These are phyloP conservation scores for Hydraecia micacea DNA, from an alignment of 2,888 invertebrate species.

Conservation along the genomic window DNA sequence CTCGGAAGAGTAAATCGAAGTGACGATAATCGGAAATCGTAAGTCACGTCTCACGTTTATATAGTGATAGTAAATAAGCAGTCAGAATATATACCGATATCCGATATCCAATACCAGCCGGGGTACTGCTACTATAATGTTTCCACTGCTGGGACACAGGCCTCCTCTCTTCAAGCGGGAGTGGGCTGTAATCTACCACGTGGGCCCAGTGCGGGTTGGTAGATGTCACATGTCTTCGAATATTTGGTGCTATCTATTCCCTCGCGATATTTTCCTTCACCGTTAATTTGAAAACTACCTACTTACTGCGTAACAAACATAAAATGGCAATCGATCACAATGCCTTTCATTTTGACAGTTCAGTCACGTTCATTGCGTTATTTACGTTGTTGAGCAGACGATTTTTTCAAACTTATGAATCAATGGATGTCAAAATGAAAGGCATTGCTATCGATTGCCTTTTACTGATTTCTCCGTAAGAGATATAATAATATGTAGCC, in stretches of 20 bases:
- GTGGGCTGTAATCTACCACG: neutral
- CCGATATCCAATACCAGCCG: neutral
- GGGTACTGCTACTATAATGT: neutral
- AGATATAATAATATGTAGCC: neutral
- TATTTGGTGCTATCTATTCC: neutral
- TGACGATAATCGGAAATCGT: constrained; percentile 36
- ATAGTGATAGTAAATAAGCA: constrained; percentile 10
- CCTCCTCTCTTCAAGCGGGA: neutral
- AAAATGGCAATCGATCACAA: neutral
- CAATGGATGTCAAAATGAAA: neutral
- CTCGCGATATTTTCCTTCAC: neutral
- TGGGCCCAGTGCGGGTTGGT: neutral
- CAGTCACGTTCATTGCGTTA: neutral
- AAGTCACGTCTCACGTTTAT: constrained; percentile 22
- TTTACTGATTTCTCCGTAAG: neutral
- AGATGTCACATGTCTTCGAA: neutral
- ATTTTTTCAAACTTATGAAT: neutral
- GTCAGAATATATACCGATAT: neutral
- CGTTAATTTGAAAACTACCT: neutral
- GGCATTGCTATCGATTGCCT: neutral
- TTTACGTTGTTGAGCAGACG: neutral
- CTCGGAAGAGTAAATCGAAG: constrained; percentile 9
- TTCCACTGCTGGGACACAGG: neutral
- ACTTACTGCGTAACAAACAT: neutral
- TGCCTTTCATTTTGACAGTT: neutral